Conservation (phyloP, 2,113 vertebrate genomes). For the Hystrix brachyura region DNA sequence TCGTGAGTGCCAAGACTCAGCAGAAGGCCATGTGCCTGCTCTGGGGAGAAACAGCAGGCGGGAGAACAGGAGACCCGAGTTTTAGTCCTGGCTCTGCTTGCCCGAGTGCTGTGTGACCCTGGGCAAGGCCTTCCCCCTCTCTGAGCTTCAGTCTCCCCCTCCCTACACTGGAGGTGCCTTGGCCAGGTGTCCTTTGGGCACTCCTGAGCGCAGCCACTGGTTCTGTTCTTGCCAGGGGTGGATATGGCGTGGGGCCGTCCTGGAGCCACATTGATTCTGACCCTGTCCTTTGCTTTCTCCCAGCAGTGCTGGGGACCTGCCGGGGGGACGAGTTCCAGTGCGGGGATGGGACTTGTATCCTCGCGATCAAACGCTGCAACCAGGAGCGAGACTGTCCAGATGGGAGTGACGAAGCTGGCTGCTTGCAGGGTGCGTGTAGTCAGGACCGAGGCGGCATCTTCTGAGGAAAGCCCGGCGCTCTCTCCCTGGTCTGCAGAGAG, state of each 20-base stretch:
- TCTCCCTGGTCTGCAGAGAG: background rate
- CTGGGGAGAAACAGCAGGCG: background rate
- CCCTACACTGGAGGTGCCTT: slow-evolving; percentile 54
- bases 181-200: slow-evolving; percentile 46
- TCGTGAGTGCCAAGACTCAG: background rate
- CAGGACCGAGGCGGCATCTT: background rate
- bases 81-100: background rate
- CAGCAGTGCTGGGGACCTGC: slow-evolving; percentile 90
- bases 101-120: slow-evolving; percentile 35
- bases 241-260: background rate
- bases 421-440: slow-evolving; percentile 91
- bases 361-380: slow-evolving; percentile 95
- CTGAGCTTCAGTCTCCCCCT: slow-evolving; percentile 84
- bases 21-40: background rate
- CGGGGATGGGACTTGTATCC: slow-evolving; percentile 95
- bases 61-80: slow-evolving; percentile 23
- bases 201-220: slow-evolving; percentile 35
- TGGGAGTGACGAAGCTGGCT: slow-evolving; percentile 95
- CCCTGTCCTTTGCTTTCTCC: background rate
- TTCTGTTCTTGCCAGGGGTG: background rate
- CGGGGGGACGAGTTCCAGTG: slow-evolving; percentile 96
- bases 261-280: background rate
- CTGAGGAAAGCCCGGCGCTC: background rate
- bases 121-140: slow-evolving; percentile 68
- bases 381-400: slow-evolving; percentile 95